Conservation (phyloP, 1,140 invertebrate species). For the Bombus waltoni region DNA sequence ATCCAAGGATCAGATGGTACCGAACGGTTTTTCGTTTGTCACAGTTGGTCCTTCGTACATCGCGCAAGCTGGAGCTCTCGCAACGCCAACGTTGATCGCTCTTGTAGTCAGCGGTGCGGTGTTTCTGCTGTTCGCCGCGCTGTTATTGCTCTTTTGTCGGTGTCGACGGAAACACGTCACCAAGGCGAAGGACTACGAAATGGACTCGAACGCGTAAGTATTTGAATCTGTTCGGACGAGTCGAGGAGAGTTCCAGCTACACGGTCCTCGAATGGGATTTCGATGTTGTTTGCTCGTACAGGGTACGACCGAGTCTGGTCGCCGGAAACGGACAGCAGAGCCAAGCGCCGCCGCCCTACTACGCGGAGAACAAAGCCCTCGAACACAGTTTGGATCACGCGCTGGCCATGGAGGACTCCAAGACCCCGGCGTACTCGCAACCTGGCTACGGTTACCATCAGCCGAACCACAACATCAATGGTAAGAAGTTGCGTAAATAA, state of each 20-base stretch:
- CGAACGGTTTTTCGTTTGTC: slow-evolving; percentile 24
- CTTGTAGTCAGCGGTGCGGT: slow-evolving; percentile 92
- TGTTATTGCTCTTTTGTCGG: slow-evolving; percentile 93
- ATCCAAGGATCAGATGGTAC: too few species aligned
- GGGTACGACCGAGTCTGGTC: slow-evolving; percentile 89
- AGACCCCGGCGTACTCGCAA: slow-evolving; percentile 91
- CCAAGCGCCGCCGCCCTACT: slow-evolving; percentile 91
- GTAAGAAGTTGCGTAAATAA: slow-evolving; percentile 80
- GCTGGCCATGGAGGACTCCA: slow-evolving; percentile 91
- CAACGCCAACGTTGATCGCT: slow-evolving; percentile 90
- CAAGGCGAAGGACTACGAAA: slow-evolving; percentile 95
- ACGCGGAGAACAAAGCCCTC: slow-evolving; percentile 95
- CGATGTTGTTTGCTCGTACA: slow-evolving; percentile 63
- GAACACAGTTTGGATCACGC: slow-evolving; percentile 93
- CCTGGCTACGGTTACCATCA: slow-evolving; percentile 93
- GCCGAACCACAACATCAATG: slow-evolving; percentile 86
- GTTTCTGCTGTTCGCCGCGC: slow-evolving; percentile 89
- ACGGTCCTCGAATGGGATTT: neutral
- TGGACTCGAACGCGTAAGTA: slow-evolving; percentile 88
- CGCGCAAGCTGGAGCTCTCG: slow-evolving; percentile 88
- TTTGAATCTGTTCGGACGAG: neutral
- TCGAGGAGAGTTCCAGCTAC: neutral
- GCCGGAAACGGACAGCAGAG: slow-evolving; percentile 87
- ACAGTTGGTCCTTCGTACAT: slow-evolving; percentile 91
- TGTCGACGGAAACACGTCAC: slow-evolving; percentile 92